A percentile compares a stretch with the other conserved stretches of the same genome.
phyloP scores from a whole-genome alignment of 2,888 invertebrate genomes.

The Rapana venosa region DNA sequence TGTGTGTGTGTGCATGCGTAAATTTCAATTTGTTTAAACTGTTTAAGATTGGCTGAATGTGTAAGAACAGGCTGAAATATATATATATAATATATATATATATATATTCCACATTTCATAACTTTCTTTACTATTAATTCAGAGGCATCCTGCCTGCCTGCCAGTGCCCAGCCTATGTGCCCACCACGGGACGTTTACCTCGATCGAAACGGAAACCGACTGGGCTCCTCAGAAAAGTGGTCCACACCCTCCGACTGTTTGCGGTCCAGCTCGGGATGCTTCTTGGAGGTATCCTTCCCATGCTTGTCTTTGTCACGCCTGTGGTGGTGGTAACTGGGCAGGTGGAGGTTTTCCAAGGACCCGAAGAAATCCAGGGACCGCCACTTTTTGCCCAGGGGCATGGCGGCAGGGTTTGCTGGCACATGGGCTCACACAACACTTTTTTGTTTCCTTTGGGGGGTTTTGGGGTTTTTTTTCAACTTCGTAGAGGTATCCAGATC shows the following conservation, averaged over 20 bases:
- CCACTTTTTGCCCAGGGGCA: slow-evolving; percentile 68
- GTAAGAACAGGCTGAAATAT: no score
- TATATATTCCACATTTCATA: no score
- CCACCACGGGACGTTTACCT: slow-evolving; percentile 5
- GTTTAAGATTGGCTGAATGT: no score
- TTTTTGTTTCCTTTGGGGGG: not conserved
- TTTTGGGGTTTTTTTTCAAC: no score
- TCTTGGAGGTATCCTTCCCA: not conserved
- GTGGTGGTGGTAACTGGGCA: slow-evolving; percentile 19
- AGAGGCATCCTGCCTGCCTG: no score
- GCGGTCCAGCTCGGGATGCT: not conserved
- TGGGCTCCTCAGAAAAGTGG: not conserved
- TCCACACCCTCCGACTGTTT: not conserved
- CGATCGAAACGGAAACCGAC: not conserved
- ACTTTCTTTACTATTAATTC: no score
- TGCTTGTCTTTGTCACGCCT: slow-evolving; percentile 33
- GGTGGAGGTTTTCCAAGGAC: slow-evolving; percentile 48
- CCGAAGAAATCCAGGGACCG: slow-evolving; percentile 70
- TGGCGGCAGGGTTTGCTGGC: slow-evolving; percentile 28
- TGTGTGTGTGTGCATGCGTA: no score
- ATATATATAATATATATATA: no score
- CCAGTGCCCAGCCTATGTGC: not conserved
- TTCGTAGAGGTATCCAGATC: not conserved
- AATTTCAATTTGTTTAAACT: no score
- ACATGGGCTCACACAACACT: not conserved